Conservation (phyloP, 2,113 vertebrate species). For the Lanius ludovicianus region DNA sequence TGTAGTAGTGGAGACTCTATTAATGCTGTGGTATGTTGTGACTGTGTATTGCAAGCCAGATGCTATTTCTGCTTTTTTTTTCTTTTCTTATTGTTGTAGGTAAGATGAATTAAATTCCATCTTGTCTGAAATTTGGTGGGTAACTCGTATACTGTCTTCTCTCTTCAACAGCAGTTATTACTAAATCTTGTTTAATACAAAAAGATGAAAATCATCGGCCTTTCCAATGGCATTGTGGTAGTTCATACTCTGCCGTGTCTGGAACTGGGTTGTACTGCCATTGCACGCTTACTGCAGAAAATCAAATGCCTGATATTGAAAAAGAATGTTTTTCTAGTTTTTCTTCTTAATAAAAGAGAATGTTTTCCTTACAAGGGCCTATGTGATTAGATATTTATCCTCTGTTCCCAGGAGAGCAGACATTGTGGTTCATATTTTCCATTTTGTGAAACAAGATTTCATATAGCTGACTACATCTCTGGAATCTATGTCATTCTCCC, state of each 20-base stretch:
- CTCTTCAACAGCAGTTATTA: not conserved
- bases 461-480: not conserved
- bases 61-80: not conserved
- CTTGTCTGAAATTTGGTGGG: not conserved
- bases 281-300: not conserved
- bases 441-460: not conserved
- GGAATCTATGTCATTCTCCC: slow-evolving; percentile 23
- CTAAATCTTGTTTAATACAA: not conserved
- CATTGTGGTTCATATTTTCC: not conserved
- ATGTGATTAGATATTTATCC: not conserved
- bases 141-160: not conserved
- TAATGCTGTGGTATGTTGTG: not conserved
- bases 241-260: accelerated
- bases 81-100: not conserved
- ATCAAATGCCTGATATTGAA: not conserved
- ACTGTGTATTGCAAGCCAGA: not conserved
- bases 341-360: not conserved
- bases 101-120: not conserved
- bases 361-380: not conserved
- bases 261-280: not conserved
- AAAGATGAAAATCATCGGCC: not conserved
- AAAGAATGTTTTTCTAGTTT: not conserved
- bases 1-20: not conserved
- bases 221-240: not conserved
- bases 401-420: not conserved